These are phyloP conservation scores for Lordiphosa stackelbergi DNA, from an alignment of 1,140 invertebrate genomes.

Conservation along the genomic window DNA sequence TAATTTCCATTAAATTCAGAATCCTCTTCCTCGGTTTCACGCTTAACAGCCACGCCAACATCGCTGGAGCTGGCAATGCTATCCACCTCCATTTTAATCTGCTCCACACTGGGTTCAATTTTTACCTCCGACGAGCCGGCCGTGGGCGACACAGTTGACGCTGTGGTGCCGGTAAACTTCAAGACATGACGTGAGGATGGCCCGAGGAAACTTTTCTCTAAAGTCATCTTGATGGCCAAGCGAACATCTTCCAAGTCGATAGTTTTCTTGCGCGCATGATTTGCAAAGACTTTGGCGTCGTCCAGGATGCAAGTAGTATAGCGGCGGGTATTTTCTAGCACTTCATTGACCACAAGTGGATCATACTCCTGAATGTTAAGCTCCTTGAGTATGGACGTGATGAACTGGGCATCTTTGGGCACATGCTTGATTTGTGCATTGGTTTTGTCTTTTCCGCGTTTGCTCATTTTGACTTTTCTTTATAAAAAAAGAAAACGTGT, in stretches of 20 bases:
- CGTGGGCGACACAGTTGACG: not conserved
- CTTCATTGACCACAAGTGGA: conserved; percentile 93
- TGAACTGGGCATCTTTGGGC: conserved; percentile 96
- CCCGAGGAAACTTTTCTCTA: conserved; percentile 92
- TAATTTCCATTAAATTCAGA: conserved; percentile 57
- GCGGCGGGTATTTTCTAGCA: conserved; percentile 96
- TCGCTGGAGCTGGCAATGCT: conserved; percentile 39
- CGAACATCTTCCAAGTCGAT: conserved; percentile 95
- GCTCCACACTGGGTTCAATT: conserved; percentile 19
- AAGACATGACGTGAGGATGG: conserved; percentile 93
- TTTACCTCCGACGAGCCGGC: conserved; percentile 17
- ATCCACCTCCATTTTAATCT: conserved; percentile 79
- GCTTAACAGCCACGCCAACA: conserved; percentile 75
- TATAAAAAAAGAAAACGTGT: too few relatives aligned
- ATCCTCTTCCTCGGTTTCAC: conserved; percentile 85
- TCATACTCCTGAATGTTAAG: conserved; percentile 95
- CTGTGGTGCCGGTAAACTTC: conserved; percentile 80
- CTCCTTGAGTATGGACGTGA: conserved; percentile 96
- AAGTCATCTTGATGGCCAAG: conserved; percentile 91
- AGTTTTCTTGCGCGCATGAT: conserved; percentile 93
- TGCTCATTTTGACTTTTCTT: conserved; percentile 3
- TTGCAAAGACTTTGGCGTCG: conserved; percentile 93
- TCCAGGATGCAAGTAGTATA: conserved; percentile 95
- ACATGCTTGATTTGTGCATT: conserved; percentile 82
- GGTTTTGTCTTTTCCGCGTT: conserved; percentile 60